Evolutionary conservation across 1,140 invertebrate species (phyloP), one percentile per base, ranked within the genome.

Genomic region (Micrasema minimum): DNA sequence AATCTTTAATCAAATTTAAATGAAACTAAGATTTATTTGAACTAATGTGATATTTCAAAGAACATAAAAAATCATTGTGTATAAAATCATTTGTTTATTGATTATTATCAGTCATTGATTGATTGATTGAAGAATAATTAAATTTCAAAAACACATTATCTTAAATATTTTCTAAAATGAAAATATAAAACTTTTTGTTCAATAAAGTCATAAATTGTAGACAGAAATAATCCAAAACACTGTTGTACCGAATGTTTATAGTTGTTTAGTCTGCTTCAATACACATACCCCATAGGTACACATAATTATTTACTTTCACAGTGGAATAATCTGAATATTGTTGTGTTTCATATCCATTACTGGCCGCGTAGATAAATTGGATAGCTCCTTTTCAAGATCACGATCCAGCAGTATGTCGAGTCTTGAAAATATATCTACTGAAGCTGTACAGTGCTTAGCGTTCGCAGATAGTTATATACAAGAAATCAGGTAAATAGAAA

Each of bases 371-470:
- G 96, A 98, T 87, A 97, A 97, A 88, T 89, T 95, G 86, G 96
- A 98, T 87, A 95, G 91, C 81, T 95, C 94, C 77, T 98, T 98
- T 86, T 96, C 96, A 79, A 89, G 96, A 81, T 98, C 96, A 77
- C 90, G 96, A 78, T 97, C 95, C 82, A 97, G 95, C 80, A 96
- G 94, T 85, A 97, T 97, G 91, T 97, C 95, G 75, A 98, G 96
- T 84, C 87, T 98, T 80, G 97, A 98, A 85, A 97, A 96, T 87
- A 96, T 97, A 83, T 92, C 91, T 77, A 93, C 93, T 77, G 97
- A 99, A 88, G 93, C 96, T 80, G 93, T 99, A 79, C 95, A 96
- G 85, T 97, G 94, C 87, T 88, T 99, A 82, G 91, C 92, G 76
- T 98, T 99, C 86, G 95, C 94, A 78, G 96, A 98, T 85, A 96